A percentile compares a stretch with the other conserved stretches of the same genome.
phyloP scores from a whole-genome alignment of 2,888 invertebrate genomes.

The Tridacna gigas region DNA sequence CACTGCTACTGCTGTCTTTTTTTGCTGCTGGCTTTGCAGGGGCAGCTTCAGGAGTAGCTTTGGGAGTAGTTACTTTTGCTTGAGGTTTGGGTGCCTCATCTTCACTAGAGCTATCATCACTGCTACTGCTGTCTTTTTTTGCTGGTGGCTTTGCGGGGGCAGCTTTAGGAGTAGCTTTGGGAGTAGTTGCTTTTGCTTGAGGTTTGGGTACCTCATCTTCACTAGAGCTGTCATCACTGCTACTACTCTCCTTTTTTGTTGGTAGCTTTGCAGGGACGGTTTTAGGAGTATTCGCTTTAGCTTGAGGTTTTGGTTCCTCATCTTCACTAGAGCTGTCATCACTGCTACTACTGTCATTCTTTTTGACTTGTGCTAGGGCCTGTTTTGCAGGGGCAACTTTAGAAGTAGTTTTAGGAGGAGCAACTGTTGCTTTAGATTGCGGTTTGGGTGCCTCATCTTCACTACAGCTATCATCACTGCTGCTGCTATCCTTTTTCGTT shows the following conservation, averaged over 20 bases:
- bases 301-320: conserved; percentile 24
- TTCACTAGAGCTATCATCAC: conserved; percentile 46
- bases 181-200: not conserved
- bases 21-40: conserved; percentile 36
- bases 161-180: not conserved
- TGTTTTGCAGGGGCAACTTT: conserved; percentile 30
- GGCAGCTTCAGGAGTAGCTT: conserved; percentile 15
- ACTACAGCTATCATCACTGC: conserved; percentile 50
- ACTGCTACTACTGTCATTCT: conserved; percentile 19
- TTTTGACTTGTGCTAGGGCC: conserved; percentile 33
- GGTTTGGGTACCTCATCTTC: conserved; percentile 53
- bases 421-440: conserved; percentile 7
- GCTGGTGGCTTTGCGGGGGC: conserved; percentile 18
- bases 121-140: conserved; percentile 46
- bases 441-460: conserved; percentile 53
- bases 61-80: conserved; percentile 36
- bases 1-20: conserved; percentile 58
- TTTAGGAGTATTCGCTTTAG: conserved; percentile 19
- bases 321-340: conserved; percentile 54
- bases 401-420: conserved; percentile 13
- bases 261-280: conserved; percentile 16
- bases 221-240: conserved; percentile 51
- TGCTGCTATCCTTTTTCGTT: conserved; percentile 35
- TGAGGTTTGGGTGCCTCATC: conserved; percentile 32
- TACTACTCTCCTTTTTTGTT: conserved; percentile 11